Evolutionary conservation across 2,888 invertebrate species (phyloP), one percentile per base, ranked within the genome.

Genomic region (Thecocarcelia acutangulata): DNA sequence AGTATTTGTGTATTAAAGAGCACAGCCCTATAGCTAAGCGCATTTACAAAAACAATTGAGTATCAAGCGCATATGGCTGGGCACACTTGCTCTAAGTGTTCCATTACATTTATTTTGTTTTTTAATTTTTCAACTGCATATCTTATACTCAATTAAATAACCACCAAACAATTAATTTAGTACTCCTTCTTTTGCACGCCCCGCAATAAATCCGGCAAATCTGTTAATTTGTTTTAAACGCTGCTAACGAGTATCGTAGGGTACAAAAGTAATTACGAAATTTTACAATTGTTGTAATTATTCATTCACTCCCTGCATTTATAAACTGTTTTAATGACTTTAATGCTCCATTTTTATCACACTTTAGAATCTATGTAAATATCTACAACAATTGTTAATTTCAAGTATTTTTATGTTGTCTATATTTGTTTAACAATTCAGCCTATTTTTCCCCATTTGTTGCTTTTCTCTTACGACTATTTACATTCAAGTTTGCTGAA

Each of bases 381-480:
- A n/a, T n/a, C n/a, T n/a, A 44, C 21, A 40, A 61, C 37, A 6
- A 64, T 15, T 24, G 46, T 21, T 58, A 54, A 54, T 40, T 46
- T 44, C 24, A 64, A 64, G 50, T 64, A 64, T 72, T 72, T 78
- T 52, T 44, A 52, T 52, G 24, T 68, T 73, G 72, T 66, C 64
- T 73, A 37, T 61, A 28, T 64, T 70, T 66, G 59, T 9, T 66
- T 44, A 59, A 52, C 48, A n/a, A 58, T 72, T 72, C 63, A 72
- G 70, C 50, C 58, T 24, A 58, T 59, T 64, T 33, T 17, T 21
- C 28, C 19, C 44, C 4, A 33, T 12, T 44, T 33, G 28, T 42
- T 0, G 4, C 40, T 11, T 3, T 15, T 3, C 11, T 3, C 42
- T 44, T 54, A 17, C 19, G 8, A 6, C 33, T 70, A 5, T 17